Evolutionary conservation across 2,113 vertebrate species (phyloP).

Genomic region (Cavia aperea): DNA sequence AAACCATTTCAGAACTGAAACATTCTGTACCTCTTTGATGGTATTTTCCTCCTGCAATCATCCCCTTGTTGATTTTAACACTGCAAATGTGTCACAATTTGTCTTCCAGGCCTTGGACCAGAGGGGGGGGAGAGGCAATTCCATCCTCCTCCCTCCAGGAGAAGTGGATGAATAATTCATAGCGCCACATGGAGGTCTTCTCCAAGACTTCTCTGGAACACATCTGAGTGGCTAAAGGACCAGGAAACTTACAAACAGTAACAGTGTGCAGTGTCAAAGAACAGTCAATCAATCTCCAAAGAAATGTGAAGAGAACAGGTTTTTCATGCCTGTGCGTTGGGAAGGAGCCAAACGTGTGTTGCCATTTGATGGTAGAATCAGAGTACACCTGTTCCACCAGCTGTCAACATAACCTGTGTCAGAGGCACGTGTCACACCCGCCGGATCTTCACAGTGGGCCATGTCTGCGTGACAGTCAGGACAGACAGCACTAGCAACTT

Average conservation of each 20-base stretch:
- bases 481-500: conserved; percentile 79
- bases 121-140: background rate
- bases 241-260: conserved; percentile 72
- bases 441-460: conserved; percentile 74
- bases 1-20: conserved; percentile 4
- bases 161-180: conserved; percentile 66
- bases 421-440: conserved; percentile 74
- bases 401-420: conserved; percentile 89
- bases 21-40: background rate
- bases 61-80: conserved; percentile 30
- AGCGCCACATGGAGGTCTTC: conserved; percentile 58
- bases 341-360: conserved; percentile 86
- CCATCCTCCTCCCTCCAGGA: conserved; percentile 7
- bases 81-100: background rate
- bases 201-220: conserved; percentile 47
- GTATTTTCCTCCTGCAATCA: background rate
- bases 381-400: conserved; percentile 95
- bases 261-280: conserved; percentile 75
- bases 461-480: conserved; percentile 77
- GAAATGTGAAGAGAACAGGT: conserved; percentile 81
- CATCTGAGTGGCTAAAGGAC: conserved; percentile 57
- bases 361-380: conserved; percentile 88
- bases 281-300: conserved; percentile 81
- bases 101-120: conserved; percentile 38
- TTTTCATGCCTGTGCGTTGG: conserved; percentile 86